Conservation (phyloP, 1,140 invertebrate genomes). For the Microplitis demolitor region DNA sequence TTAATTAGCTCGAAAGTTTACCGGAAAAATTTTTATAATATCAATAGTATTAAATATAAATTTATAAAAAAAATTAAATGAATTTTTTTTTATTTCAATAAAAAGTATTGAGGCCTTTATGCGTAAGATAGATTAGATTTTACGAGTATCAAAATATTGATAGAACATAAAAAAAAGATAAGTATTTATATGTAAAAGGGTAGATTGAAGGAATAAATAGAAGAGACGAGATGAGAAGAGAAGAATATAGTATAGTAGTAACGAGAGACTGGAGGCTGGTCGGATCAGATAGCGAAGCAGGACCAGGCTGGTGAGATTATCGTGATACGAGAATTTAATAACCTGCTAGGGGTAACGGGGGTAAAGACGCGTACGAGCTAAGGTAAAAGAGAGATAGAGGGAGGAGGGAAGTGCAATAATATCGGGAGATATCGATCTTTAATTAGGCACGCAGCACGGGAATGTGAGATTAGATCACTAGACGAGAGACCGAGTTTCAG, state of each 20-base stretch:
- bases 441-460: constrained; percentile 62
- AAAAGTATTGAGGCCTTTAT: background rate
- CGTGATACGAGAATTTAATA: constrained; percentile 62
- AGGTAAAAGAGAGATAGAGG: background rate
- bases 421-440: constrained; percentile 62
- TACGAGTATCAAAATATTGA: background rate
- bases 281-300: constrained; percentile 56
- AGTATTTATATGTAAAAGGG: background rate
- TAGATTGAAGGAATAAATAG: background rate
- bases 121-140: background rate
- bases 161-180: constrained; percentile 11
- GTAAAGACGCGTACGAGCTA: constrained; percentile 3
- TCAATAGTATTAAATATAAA: too few species aligned
- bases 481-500: constrained; percentile 41
- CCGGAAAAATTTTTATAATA: background rate
- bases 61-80: too few species aligned
- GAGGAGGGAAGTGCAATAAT: constrained; percentile 54
- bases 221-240: background rate
- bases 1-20: background rate
- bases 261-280: constrained; percentile 53
- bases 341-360: constrained; percentile 49
- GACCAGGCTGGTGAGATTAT: constrained; percentile 56
- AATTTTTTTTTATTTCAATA: too few species aligned
- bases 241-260: constrained; percentile 30
- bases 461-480: constrained; percentile 59